Conservation (phyloP, 1,140 invertebrate genomes). For the Cherax destructor region DNA sequence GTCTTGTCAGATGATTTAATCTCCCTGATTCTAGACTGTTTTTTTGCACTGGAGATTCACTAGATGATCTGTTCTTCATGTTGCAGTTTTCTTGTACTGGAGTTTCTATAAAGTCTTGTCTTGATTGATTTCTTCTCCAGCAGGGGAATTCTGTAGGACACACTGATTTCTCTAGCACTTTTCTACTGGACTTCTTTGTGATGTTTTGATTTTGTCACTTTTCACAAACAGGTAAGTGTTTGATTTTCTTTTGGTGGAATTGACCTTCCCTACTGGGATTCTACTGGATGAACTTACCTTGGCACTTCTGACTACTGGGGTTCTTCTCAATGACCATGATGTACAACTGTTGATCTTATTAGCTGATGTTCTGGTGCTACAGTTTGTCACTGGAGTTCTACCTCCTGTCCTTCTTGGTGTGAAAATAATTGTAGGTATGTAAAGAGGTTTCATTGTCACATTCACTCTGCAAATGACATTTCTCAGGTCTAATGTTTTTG, state of each 20-base stretch:
- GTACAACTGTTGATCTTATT: background rate
- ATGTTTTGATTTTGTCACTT: too few relatives aligned
- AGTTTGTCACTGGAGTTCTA: background rate
- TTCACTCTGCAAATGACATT: background rate
- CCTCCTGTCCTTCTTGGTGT: slow-evolving; percentile 15
- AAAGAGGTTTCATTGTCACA: background rate
- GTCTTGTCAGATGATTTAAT: background rate
- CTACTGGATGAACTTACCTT: background rate
- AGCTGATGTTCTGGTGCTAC: background rate
- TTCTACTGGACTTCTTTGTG: too few relatives aligned
- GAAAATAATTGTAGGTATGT: background rate
- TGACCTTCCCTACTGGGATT: too few relatives aligned
- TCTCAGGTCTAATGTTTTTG: background rate
- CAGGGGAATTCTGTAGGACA: background rate
- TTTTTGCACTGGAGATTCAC: background rate
- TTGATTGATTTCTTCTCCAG: background rate
- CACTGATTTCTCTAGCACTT: background rate
- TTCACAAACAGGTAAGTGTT: too few relatives aligned
- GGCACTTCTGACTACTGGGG: background rate
- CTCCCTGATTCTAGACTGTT: background rate
- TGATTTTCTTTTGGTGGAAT: too few relatives aligned
- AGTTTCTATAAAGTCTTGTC: background rate
- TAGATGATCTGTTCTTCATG: background rate
- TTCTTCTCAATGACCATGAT: background rate
- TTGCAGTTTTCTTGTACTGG: background rate